These are phyloP conservation scores for Caenorhabditis sp. DNA, from an alignment of 2,888 invertebrate species.

Conservation along the genomic window DNA sequence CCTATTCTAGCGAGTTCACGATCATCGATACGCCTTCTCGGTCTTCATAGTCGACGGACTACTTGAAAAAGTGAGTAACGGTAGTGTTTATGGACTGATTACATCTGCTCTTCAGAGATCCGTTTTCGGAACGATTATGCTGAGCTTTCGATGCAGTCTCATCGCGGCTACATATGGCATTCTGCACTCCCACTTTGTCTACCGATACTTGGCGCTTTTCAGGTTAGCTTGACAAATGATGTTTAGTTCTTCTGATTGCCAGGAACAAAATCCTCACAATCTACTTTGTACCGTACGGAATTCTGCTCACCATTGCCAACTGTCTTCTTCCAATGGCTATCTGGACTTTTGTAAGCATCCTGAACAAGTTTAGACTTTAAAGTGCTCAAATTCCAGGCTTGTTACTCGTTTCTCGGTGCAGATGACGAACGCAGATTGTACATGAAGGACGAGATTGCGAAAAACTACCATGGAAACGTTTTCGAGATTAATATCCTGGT, in stretches of 20 bases:
- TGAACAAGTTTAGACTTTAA: too few relatives aligned
- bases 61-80: neutral
- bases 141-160: neutral
- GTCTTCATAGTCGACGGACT: neutral
- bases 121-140: neutral
- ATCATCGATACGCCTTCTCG: neutral
- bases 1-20: neutral
- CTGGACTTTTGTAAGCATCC: too few relatives aligned
- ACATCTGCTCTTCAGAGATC: too few relatives aligned
- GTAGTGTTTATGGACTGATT: too few relatives aligned
- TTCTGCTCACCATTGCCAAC: neutral
- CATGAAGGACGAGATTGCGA: neutral
- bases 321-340: neutral
- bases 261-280: neutral
- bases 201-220: neutral
- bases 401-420: neutral
- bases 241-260: neutral
- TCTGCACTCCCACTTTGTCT: slow-evolving; percentile 2
- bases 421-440: neutral
- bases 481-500: neutral
- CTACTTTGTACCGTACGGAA: neutral
- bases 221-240: neutral
- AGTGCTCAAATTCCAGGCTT: neutral
- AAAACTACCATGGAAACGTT: neutral
- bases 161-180: neutral